phyloP scores from a whole-genome alignment of 37 sponge, comb jelly and placozoan genomes.

The Theonella swinhoei region DNA sequence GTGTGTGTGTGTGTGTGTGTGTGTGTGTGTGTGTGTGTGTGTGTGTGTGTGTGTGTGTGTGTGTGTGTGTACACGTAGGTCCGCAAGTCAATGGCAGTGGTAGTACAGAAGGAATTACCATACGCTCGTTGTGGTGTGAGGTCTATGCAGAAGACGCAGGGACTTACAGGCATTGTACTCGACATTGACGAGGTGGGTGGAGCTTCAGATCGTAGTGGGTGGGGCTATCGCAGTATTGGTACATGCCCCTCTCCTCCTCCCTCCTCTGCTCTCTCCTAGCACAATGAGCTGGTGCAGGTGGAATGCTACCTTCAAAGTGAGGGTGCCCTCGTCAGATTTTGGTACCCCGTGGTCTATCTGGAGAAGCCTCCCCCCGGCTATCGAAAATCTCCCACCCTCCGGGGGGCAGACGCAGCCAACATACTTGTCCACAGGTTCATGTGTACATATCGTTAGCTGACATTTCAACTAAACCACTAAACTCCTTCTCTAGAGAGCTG shows the following conservation, averaged over 20 bases:
- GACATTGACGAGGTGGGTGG: constrained; percentile 40
- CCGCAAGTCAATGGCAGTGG: constrained; percentile 71
- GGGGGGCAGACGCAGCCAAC: constrained; percentile 74
- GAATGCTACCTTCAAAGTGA: constrained; percentile 95
- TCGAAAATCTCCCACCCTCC: constrained; percentile 65
- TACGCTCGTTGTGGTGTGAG: constrained; percentile 69
- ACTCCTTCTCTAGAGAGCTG: constrained; percentile 47
- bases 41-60: not conserved
- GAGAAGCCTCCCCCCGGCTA: constrained; percentile 90
- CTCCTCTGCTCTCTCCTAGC: constrained; percentile 12
- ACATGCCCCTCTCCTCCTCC: not conserved
- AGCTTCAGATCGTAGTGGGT: too few relatives aligned
- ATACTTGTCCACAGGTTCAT: constrained; percentile 50
- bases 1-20: not conserved
- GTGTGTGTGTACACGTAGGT: not conserved
- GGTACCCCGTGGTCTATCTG: constrained; percentile 90
- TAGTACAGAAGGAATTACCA: constrained; percentile 62
- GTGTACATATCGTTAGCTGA: not conserved
- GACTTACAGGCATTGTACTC: constrained; percentile 82
- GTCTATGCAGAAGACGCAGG: constrained; percentile 91
- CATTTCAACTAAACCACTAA: not conserved
- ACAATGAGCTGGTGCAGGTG: constrained; percentile 90
- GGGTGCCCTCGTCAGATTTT: constrained; percentile 90
- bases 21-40: not conserved
- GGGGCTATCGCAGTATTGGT: not conserved